Base-by-base conservation (phyloP, 2,888 invertebrate genomes). In the Chrysolina oricalcia region DNA sequence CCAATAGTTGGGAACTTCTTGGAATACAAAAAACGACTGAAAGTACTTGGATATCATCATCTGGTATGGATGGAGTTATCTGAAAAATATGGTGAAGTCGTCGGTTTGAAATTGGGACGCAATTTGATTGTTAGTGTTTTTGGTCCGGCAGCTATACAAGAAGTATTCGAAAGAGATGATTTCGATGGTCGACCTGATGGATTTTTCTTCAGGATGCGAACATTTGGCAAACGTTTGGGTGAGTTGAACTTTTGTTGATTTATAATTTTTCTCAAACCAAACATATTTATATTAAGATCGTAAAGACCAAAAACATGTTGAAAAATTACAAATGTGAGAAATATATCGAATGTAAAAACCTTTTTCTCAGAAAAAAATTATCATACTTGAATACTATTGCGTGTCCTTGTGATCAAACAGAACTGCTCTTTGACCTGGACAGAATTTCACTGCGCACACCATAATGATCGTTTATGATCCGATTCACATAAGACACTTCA, bases 141-240 rank as follows among this genome's bases (percentile, higher is more conserved):
- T 27, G 92, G 93, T 0, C 89, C 91, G 53, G 91, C 92, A 72
- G 91, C 93, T 65, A 90, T 93, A 4, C 91, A 90, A 59, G 91
- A 93, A 84, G 91, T 92, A 8, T 90, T 93, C 59, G 89, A 90
- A 0, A 89, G 90, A 11, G 92, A 92, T 19, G 93, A 93, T 75
- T 93, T 94, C 81, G 93, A 93, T 83, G 94, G 93, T 0, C 90
- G 95, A 74, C 94, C 94, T 0, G 91, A 93, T 80, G 94, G 92
- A 40, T 94, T 93, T 84, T 93, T 94, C 84, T 91, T 93, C 81
- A 90, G 91, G 78, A 86, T 94, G 74, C 90, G 94, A 72, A 91
- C 93, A 35, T 92, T 93, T 77, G 94, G 94, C 17, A 91, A 92
- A 85, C 89, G 92, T 86, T 88, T 91, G 79, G 95, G 95, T 93